Evolutionary conservation across 2,888 invertebrate genomes (phyloP).

Genomic region (Thumatha senex): DNA sequence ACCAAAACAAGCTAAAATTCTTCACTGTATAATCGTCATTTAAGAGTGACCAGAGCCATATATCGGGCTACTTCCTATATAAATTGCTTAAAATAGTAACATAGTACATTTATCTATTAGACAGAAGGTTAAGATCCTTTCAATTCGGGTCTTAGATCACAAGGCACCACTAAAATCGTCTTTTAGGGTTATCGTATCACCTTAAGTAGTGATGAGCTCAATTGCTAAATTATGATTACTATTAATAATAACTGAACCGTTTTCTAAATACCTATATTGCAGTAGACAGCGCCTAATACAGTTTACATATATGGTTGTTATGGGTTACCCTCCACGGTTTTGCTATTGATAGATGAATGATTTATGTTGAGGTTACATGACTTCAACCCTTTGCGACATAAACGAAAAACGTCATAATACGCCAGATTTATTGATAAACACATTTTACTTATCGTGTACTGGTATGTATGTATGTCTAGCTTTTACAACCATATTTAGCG

Average conservation of each 20-base stretch:
- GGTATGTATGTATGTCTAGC: constrained; percentile 40
- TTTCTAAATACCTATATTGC: constrained; percentile 15
- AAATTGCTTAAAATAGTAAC: too few species aligned
- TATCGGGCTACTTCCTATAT: too few species aligned
- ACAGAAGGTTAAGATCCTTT: too few species aligned
- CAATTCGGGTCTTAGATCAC: too few species aligned
- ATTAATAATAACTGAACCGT: constrained; percentile 18
- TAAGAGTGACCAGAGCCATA: too few species aligned
- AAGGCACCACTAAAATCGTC: too few species aligned
- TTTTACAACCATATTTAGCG: constrained; percentile 49
- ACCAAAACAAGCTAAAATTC: too few species aligned
- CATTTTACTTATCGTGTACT: constrained; percentile 34
- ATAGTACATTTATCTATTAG: too few species aligned
- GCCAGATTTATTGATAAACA: constrained; percentile 38
- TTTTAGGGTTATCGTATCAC: too few species aligned
- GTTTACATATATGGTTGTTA: constrained; percentile 12
- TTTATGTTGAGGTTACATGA: constrained; percentile 34
- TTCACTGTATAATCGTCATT: too few species aligned
- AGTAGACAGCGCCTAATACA: constrained; percentile 4
- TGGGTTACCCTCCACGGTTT: constrained; percentile 27
- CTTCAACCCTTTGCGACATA: constrained; percentile 31
- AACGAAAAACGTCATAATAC: constrained; percentile 34
- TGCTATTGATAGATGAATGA: constrained; percentile 39
- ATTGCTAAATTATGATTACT: constrained; percentile 9
- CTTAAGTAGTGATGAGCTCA: constrained; percentile 15